Evolutionary conservation across 2,113 vertebrate species (phyloP), one percentile per base, ranked within the genome.

Genomic region (Catagonus wagneri): DNA sequence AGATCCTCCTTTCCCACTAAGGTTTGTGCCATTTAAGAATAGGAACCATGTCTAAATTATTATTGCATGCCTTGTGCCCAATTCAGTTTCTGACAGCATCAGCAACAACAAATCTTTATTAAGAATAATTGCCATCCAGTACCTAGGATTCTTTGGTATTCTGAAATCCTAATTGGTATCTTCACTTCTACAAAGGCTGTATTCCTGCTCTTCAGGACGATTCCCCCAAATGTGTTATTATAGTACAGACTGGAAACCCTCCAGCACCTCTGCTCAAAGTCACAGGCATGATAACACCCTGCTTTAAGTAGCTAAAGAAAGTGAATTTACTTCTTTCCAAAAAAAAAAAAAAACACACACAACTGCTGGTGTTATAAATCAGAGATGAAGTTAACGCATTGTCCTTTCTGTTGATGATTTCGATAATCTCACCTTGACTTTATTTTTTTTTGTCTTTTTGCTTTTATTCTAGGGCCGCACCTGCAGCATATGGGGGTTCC

Each of bases 281-380:
- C 68, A 44, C 13, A 83, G 56, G 56, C 74, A 56, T n/a, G 50
- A 66, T 86, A 50, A 8, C 4, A 66, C 32, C 29, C 66, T 8
- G 81, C 91, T 95, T 68, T 61, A 89, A 92, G 39, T 25, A 91
- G 36, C 20, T 78, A 85, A 80, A 56, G 34, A 93, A 92, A 89
- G 5, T 27, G 25, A 86, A 75, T 80, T 56, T 76, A 71, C 32
- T 72, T 89, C 60, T 27, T 61, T 52, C 7, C 0, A 13, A n/a
- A 29, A 56, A 56, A 16, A 54, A 56, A 36, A 76, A 54, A 32
- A 9, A 29, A 23, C 34, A 75, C 20, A 56, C 52, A 79, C 76
- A 50, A 25, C 9, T 52, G 3, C 6, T 66, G 27, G 11, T 44
- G 7, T 81, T 76, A 69, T 76, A 54, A 80, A 83, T 84, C 71